Conservation (phyloP, 2,888 invertebrate genomes). For the Muscina levida region DNA sequence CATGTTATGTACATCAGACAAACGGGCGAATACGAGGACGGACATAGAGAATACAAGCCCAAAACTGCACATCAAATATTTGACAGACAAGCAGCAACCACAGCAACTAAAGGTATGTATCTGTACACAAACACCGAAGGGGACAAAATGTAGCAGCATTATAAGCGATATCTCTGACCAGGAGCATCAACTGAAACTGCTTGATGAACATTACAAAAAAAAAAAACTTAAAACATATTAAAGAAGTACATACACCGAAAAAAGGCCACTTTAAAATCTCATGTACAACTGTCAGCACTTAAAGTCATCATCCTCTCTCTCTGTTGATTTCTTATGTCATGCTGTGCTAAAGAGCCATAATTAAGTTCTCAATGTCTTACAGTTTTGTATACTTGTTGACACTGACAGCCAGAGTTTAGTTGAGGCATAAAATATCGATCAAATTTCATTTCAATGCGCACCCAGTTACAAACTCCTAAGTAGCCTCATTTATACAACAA, state of each 20-base stretch:
- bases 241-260: too few species aligned
- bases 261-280: not conserved
- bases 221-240: constrained; percentile 20
- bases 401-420: constrained; percentile 68
- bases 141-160: too few species aligned
- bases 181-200: constrained; percentile 32
- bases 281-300: constrained; percentile 60
- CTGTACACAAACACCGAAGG: too few species aligned
- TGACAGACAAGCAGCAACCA: constrained; percentile 53
- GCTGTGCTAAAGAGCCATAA: constrained; percentile 46
- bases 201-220: constrained; percentile 11
- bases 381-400: constrained; percentile 66
- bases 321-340: not conserved
- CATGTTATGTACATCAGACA: constrained; percentile 57
- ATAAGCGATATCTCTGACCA: too few species aligned
- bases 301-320: constrained; percentile 18
- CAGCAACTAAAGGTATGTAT: constrained; percentile 34
- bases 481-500: constrained; percentile 39
- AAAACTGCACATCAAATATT: constrained; percentile 52
- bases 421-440: constrained; percentile 78
- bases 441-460: constrained; percentile 73
- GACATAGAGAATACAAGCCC: constrained; percentile 33
- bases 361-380: constrained; percentile 66
- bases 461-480: constrained; percentile 21
- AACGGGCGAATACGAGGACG: too few species aligned